Percentiles rank a stretch among this genome's conserved stretches.
phyloP scores from a whole-genome alignment of 2,888 invertebrate genomes.

The Dryomyza anilis region DNA sequence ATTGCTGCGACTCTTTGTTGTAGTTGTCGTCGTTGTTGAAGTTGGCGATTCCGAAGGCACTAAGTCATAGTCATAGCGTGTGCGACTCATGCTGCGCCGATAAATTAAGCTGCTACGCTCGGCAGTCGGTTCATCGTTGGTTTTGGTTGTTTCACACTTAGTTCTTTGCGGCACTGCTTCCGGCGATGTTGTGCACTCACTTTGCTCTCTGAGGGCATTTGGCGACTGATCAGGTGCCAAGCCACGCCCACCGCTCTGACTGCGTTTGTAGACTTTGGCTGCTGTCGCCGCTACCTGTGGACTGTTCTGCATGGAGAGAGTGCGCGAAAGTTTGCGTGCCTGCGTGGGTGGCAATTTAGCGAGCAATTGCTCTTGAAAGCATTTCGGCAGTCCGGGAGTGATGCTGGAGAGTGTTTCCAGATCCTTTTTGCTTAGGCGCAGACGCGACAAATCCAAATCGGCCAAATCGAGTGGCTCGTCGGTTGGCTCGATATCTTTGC shows the following conservation, averaged over 20 bases:
- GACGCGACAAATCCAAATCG: slow-evolving; percentile 71
- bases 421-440: slow-evolving; percentile 74
- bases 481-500: slow-evolving; percentile 1
- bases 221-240: slow-evolving; percentile 31
- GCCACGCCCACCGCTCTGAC: slow-evolving; percentile 62
- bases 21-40: slow-evolving; percentile 22
- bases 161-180: slow-evolving; percentile 15
- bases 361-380: slow-evolving; percentile 73
- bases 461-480: slow-evolving; percentile 64
- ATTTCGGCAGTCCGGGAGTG: slow-evolving; percentile 73
- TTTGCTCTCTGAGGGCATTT: slow-evolving; percentile 52
- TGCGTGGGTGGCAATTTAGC: slow-evolving; percentile 74
- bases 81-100: slow-evolving; percentile 44
- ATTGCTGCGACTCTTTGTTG: slow-evolving; percentile 46
- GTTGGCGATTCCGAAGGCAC: too few relatives aligned
- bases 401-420: slow-evolving; percentile 71
- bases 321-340: slow-evolving; percentile 70
- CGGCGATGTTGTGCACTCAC: neutral
- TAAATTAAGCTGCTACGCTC: slow-evolving; percentile 26
- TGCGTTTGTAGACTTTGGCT: slow-evolving; percentile 55
- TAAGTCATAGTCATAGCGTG: slow-evolving; percentile 41
- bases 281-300: slow-evolving; percentile 33
- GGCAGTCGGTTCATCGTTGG: slow-evolving; percentile 25
- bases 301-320: slow-evolving; percentile 62
- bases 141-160: slow-evolving; percentile 41